phyloP scores from a whole-genome alignment of 2,113 vertebrate genomes.

The Pomatostomus ruficeps region DNA sequence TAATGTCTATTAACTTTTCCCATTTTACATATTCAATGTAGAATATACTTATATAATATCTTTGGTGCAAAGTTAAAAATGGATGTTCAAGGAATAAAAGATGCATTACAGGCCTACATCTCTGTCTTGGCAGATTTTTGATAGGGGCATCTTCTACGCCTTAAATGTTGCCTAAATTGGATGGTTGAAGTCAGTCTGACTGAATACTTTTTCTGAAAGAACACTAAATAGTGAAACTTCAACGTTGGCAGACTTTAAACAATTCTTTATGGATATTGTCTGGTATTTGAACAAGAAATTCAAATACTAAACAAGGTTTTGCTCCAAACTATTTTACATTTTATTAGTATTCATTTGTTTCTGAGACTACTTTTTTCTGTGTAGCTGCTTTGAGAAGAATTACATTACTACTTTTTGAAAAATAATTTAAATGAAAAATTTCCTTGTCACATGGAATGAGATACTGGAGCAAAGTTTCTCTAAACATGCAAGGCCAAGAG shows the following conservation, averaged over 20 bases:
- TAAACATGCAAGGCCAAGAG: neutral
- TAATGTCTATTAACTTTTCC: neutral
- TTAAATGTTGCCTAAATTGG: neutral
- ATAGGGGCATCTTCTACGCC: neutral
- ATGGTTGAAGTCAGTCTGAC: neutral
- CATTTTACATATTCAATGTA: neutral
- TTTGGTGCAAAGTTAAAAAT: neutral
- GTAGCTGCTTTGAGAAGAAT: neutral
- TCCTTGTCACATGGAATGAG: neutral
- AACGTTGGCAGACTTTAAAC: neutral
- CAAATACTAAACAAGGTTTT: neutral
- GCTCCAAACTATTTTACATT: neutral
- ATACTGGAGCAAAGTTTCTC: neutral
- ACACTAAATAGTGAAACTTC: neutral
- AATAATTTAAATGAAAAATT: neutral
- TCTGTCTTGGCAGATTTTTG: neutral
- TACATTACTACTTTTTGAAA: neutral
- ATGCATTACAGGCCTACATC: neutral
- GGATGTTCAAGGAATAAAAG: neutral
- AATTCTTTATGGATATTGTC: neutral
- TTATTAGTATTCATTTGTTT: neutral
- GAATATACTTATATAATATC: neutral
- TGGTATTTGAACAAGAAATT: neutral
- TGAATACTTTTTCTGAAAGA: neutral
- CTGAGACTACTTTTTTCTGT: neutral